Percentiles rank a stretch among this genome's conserved stretches.
Evolutionary conservation across 2,888 invertebrate genomes (phyloP).

Genomic region (Metopia argyrocephala): DNA sequence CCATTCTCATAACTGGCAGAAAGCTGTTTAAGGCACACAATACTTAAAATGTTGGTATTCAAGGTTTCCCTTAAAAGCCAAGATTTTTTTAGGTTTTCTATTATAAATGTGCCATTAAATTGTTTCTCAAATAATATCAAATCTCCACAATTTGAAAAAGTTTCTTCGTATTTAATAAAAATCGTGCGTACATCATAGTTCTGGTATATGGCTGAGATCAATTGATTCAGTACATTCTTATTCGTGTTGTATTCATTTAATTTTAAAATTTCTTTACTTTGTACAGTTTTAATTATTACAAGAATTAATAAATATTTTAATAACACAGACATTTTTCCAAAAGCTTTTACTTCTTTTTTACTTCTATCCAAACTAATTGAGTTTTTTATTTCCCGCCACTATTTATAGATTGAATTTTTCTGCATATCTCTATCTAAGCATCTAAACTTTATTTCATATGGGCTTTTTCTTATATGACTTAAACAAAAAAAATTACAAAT

Average conservation of each 20-base stretch:
- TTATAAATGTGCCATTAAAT: neutral
- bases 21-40: constrained; percentile 14
- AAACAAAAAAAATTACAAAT: no score
- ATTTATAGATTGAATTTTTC: no score
- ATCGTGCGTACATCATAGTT: constrained; percentile 20
- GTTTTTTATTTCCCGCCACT: no score
- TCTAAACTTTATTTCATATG: no score
- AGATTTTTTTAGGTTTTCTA: neutral
- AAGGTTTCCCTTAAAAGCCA: constrained; percentile 6
- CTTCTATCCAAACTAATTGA: no score
- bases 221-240: neutral
- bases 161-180: constrained; percentile 19
- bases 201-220: neutral
- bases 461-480: no score
- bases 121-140: constrained; percentile 7
- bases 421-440: no score
- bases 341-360: no score
- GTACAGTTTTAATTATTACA: neutral
- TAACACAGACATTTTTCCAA: no score
- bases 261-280: constrained; percentile 11
- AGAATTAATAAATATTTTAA: neutral
- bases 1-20: neutral
- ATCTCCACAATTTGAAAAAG: constrained; percentile 16
- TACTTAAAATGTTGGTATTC: constrained; percentile 24
- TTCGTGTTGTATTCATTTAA: neutral